These are phyloP conservation scores for Alloplasta piceator DNA, from an alignment of 2,888 invertebrate species.

Conservation along the genomic window DNA sequence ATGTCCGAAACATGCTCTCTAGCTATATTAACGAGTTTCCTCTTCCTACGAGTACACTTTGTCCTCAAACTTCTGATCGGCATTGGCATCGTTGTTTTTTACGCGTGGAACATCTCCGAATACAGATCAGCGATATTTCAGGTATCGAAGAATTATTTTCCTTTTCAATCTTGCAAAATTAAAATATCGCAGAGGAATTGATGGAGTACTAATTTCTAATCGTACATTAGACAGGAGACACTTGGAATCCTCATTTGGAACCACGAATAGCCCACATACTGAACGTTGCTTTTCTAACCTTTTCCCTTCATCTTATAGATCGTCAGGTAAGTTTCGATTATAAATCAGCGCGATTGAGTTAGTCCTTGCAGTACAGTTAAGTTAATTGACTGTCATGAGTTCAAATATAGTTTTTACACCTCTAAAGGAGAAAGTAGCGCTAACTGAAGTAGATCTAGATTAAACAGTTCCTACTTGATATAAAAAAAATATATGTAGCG, in stretches of 20 bases:
- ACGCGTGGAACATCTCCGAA: conserved; percentile 88
- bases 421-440: background rate
- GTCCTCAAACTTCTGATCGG: conserved; percentile 91
- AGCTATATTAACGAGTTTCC: conserved; percentile 88
- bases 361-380: too few relatives aligned
- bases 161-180: background rate
- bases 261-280: conserved; percentile 90
- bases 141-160: conserved; percentile 75
- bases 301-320: conserved; percentile 93
- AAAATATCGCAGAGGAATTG: background rate
- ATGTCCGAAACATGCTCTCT: conserved; percentile 89
- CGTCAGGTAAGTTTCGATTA: conserved; percentile 86
- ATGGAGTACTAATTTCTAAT: background rate
- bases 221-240: conserved; percentile 86
- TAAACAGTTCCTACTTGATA: too few relatives aligned
- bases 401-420: conserved; percentile 22
- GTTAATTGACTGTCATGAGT: conserved; percentile 4
- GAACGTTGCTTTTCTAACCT: conserved; percentile 89
- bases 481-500: too few relatives aligned
- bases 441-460: too few relatives aligned
- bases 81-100: conserved; percentile 86
- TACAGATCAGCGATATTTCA: conserved; percentile 85
- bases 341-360: background rate
- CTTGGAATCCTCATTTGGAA: conserved; percentile 89
- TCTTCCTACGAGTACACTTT: conserved; percentile 94